Evolutionary conservation across 2,797 vertebrate genomes (phyloP).

Genomic region (Threskiornis aethiopicus): DNA sequence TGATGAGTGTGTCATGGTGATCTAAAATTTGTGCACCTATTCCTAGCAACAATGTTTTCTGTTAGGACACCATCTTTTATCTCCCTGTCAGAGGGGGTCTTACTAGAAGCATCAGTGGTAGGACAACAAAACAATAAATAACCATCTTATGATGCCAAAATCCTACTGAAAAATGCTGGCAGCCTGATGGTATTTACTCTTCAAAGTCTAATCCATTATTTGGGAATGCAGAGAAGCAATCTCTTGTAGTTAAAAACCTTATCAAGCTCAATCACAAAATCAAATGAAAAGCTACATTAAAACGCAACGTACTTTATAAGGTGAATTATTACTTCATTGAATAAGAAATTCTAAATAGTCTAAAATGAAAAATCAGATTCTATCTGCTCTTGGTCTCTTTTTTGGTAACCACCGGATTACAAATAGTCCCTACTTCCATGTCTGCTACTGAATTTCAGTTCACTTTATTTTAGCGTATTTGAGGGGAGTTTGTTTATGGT

Average conservation of each 20-base stretch:
- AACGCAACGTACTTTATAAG: not conserved
- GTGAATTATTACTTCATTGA: not conserved
- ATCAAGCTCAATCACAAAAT: slow-evolving; percentile 4
- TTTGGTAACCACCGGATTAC: not conserved
- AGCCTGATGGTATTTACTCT: not conserved
- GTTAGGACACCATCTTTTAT: not conserved
- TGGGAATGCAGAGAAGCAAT: not conserved
- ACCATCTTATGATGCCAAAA: not conserved
- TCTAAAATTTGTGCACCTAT: not conserved
- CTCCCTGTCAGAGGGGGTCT: not conserved
- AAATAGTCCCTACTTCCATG: not conserved
- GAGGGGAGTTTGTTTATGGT: slow-evolving; percentile 22
- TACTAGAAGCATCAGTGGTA: not conserved
- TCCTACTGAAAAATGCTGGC: not conserved
- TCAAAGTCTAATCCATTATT: slow-evolving; percentile 4
- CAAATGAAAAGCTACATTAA: not conserved
- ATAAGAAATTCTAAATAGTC: not conserved
- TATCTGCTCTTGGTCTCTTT: not conserved
- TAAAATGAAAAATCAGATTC: slow-evolving; percentile 31
- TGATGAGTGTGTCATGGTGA: not conserved
- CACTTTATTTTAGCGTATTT: slow-evolving; percentile 10
- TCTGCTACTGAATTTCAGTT: slow-evolving; percentile 21
- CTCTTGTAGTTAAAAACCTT: not conserved
- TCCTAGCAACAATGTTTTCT: not conserved
- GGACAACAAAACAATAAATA: not conserved